Evolutionary conservation across 2,797 vertebrate species (phyloP).

Genomic region (Eulemur mongoz): DNA sequence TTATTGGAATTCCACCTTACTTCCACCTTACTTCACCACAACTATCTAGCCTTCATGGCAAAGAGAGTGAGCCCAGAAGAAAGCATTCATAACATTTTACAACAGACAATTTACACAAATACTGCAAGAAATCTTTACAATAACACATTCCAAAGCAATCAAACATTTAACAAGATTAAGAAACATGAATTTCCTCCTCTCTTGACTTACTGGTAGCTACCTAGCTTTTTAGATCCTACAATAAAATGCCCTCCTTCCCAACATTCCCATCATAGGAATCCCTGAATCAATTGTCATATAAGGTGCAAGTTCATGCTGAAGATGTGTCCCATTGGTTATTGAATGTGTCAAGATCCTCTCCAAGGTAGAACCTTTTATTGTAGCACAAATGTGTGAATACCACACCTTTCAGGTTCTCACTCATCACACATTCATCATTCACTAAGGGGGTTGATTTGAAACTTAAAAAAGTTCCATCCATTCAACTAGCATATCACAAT

Average conservation of each 20-base stretch:
- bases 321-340: not conserved
- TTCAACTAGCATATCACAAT: not conserved
- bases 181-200: conserved; percentile 30
- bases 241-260: conserved; percentile 50
- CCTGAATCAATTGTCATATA: conserved; percentile 54
- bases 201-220: conserved; percentile 6
- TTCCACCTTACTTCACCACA: conserved; percentile 46
- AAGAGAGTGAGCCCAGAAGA: conserved; percentile 48
- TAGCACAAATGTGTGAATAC: conserved; percentile 34
- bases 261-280: conserved; percentile 41
- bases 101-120: conserved; percentile 57
- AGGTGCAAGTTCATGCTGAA: conserved; percentile 64
- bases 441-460: conserved; percentile 11
- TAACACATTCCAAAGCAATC: conserved; percentile 48
- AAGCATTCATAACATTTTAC: conserved; percentile 62
- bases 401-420: conserved; percentile 11
- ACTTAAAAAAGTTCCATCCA: conserved; percentile 31
- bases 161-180: conserved; percentile 50
- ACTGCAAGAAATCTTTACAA: conserved; percentile 64
- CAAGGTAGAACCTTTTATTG: not conserved
- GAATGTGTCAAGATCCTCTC: conserved; percentile 42
- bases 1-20: conserved; percentile 68
- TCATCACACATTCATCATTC: conserved; percentile 12
- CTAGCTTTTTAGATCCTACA: conserved; percentile 49
- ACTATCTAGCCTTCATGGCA: conserved; percentile 55